phyloP scores from a whole-genome alignment of 2,113 vertebrate genomes.

The Fregetta grallaria region DNA sequence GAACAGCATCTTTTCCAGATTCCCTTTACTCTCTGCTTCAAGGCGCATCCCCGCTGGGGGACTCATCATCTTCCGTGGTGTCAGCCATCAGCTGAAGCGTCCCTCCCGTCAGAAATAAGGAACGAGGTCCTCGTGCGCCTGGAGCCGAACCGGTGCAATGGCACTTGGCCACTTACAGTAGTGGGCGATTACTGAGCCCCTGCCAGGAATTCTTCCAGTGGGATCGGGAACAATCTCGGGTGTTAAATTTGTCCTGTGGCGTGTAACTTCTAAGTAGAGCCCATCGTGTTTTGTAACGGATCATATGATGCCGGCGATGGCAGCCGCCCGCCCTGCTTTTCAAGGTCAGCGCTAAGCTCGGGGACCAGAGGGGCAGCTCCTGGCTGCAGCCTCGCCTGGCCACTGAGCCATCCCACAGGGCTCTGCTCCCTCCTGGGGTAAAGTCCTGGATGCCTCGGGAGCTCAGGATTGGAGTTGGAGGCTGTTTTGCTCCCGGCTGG shows the following conservation, averaged over 20 bases:
- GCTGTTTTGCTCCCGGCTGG: neutral
- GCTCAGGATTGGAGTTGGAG: neutral
- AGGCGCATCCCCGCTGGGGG: neutral
- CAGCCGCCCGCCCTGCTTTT: neutral
- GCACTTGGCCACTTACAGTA: slow-evolving; percentile 11
- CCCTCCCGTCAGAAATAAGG: neutral
- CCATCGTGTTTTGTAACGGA: neutral
- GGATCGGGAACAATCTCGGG: neutral
- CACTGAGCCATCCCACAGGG: accelerated
- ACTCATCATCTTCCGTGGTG: neutral
- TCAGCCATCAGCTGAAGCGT: neutral
- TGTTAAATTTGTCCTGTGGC: slow-evolving; percentile 41
- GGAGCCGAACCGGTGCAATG: neutral
- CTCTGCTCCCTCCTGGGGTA: neutral
- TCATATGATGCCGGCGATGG: neutral
- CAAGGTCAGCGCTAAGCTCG: slow-evolving; percentile 31
- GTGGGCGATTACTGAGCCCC: slow-evolving; percentile 48
- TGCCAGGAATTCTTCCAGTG: slow-evolving; percentile 57
- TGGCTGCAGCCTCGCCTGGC: neutral
- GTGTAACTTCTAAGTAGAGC: slow-evolving; percentile 32
- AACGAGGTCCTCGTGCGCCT: neutral
- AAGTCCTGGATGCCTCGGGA: accelerated
- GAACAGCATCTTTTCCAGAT: neutral
- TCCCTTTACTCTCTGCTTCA: neutral
- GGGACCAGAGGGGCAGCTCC: neutral